Evolutionary conservation across 2,113 vertebrate genomes (phyloP), one percentile per base, ranked within the genome.

Genomic region (Garra rufa): DNA sequence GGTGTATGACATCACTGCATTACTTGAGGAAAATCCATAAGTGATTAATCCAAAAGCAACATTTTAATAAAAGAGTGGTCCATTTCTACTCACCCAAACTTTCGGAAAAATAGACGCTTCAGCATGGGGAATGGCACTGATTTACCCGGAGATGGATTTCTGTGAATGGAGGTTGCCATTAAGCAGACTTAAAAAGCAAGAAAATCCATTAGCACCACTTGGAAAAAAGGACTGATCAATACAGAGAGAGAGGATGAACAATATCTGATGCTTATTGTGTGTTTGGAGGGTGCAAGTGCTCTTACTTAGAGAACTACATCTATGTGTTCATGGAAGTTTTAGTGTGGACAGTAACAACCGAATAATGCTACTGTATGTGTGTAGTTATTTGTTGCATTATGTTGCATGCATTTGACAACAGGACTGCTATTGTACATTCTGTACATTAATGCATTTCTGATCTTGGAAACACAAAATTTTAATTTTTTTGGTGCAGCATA

Each of bases 161-260:
- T 34, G 61, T 67, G 46, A 52, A 81, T 70, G 10, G 17, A 46
- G 52, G 77, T 11, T 80, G 43, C 50, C 50, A 52, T 59, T 80
- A 69, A 71, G 14, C 65, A 83, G 44, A 71, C 82, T 76, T 83
- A 61, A 86, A 59, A 84, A 59, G 71, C 44, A 77, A 65, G 38
- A 24, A 82, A 74, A 61, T 57, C 77, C 76, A 88, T 84, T 86
- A 82, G 50, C 34, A 61, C 34, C 28, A 52, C 52, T 52, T 81
- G 63, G 59, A 86, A 24, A 84, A 84, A 76, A 73, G 21, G 70
- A 52, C 21, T 52, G 73, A 71, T 81, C 70, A 63, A 82, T 83
- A 81, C 55, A n/a, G 19, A 73, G 2, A 76, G 11, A n/a, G 19
- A 30, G 14, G 28, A 10, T 4, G 50, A 38, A 71, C 14, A 43